Evolutionary conservation across 2,888 invertebrate species (phyloP), one percentile per base, ranked within the genome.

Genomic region (Cancer borealis): DNA sequence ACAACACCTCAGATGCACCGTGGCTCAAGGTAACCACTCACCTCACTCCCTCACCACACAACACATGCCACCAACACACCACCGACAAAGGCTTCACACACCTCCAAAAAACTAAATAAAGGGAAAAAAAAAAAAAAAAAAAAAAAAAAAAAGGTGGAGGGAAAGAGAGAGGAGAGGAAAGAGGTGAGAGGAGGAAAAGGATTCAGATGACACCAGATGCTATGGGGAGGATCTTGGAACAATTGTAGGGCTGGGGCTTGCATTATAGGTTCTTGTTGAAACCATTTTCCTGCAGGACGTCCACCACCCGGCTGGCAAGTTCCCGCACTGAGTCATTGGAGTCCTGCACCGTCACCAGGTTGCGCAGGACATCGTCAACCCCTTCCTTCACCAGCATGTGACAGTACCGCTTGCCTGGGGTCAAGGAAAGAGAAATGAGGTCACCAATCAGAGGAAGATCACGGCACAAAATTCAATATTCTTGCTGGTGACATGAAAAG

Each of bases 331-430:
- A 91, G 45, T 91, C 91, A 66, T 95, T 92, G 3, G 95, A 92
- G 10, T 88, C 91, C 21, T 94, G 95, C 8, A 95, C 96, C 30
- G 96, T 96, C 45, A 97, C 96, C 79, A 97, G 96, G 88, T 96
- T 96, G 96, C 94, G 96, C 87, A 98, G 96, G 92, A 97, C 97
- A n/a, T 96, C 96, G 60, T 97, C 97, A 4, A 97, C 98, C 46
- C 97, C 97, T 96, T 98, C 98, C 95, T 97, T 97, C 92, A 97
- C 96, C 94, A 98, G 96, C 97, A 98, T 98, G 87, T 97, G 97
- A 96, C 98, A 98, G 96, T 98, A 98, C 47, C 97, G 97, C 96
- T 97, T 97, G 8, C 97, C 98, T 98, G 96, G 94, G 97, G 97
- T 88, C 84, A 95, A 95, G 93, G 93, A 94, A 45, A 91, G 93